Conservation (phyloP, 2,797 vertebrate species). For the Melanotaenia maccullochi region DNA sequence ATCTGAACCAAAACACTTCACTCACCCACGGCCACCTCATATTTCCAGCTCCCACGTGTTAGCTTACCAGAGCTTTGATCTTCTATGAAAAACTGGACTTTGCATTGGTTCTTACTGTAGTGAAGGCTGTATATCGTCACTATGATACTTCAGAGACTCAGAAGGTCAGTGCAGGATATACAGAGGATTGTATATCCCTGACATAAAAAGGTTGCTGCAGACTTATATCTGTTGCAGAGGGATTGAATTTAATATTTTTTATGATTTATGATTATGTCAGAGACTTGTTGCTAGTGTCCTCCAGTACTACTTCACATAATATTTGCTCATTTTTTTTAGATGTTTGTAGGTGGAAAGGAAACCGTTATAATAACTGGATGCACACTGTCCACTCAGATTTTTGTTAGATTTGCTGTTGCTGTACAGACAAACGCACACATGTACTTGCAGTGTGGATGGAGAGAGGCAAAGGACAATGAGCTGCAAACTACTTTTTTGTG, state of each 20-base stretch:
- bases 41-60: slow-evolving; percentile 37
- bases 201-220: background rate
- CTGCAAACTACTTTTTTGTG: slow-evolving; percentile 24
- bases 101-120: slow-evolving; percentile 52
- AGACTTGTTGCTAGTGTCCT: slow-evolving; percentile 8
- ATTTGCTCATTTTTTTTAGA: slow-evolving; percentile 12
- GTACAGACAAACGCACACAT: background rate
- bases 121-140: slow-evolving; percentile 6
- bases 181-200: slow-evolving; percentile 1
- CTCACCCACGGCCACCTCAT: slow-evolving; percentile 16
- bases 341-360: slow-evolving; percentile 18
- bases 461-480: slow-evolving; percentile 33
- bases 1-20: slow-evolving; percentile 5
- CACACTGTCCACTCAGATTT: slow-evolving; percentile 4
- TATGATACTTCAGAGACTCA: slow-evolving; percentile 40
- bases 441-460: slow-evolving; percentile 23
- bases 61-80: slow-evolving; percentile 50
- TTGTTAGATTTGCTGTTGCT: background rate
- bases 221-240: background rate
- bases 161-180: slow-evolving; percentile 32
- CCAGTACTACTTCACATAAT: slow-evolving; percentile 8
- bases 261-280: slow-evolving; percentile 11
- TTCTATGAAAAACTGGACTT: slow-evolving; percentile 36
- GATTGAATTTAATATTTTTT: slow-evolving; percentile 18
- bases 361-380: background rate